Evolutionary conservation across 2,888 invertebrate genomes (phyloP).

Genomic region (Volucella zonaria): DNA sequence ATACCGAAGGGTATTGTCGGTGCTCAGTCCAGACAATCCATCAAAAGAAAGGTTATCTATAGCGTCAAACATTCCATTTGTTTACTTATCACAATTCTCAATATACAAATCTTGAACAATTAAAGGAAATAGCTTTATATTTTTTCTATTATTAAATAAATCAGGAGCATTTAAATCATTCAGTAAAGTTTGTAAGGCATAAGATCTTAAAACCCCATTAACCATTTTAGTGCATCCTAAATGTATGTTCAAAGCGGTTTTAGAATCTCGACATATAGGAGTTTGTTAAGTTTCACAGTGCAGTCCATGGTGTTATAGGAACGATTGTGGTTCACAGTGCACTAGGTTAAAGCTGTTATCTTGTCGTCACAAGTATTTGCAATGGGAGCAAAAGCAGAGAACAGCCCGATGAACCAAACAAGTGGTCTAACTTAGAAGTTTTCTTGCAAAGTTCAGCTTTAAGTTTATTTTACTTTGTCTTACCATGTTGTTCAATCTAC

Average conservation of each 20-base stretch:
- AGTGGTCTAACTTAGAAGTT: neutral
- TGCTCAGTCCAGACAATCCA: constrained; percentile 15
- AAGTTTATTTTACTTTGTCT: constrained; percentile 4
- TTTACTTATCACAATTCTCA: constrained; percentile 44
- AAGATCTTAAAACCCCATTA: neutral
- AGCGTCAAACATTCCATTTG: constrained; percentile 49
- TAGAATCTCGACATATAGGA: no score
- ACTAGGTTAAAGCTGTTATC: no score
- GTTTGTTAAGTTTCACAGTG: constrained; percentile 37
- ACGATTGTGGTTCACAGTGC: constrained; percentile 43
- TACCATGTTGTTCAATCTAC: neutral
- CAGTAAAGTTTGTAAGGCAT: constrained; percentile 26
- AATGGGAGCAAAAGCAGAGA: constrained; percentile 1
- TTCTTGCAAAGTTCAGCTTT: neutral
- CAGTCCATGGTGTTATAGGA: constrained; percentile 57
- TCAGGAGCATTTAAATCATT: constrained; percentile 33
- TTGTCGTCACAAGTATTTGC: constrained; percentile 15
- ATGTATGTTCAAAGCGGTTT: no score
- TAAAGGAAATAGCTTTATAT: constrained; percentile 52
- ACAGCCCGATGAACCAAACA: constrained; percentile 15
- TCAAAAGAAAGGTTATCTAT: constrained; percentile 41
- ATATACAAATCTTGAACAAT: constrained; percentile 25
- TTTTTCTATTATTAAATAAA: constrained; percentile 41
- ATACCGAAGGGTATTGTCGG: constrained; percentile 10
- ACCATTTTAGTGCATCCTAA: no score